Evolutionary conservation across 2,888 invertebrate genomes (phyloP).

Genomic region (Chironomus tentans): DNA sequence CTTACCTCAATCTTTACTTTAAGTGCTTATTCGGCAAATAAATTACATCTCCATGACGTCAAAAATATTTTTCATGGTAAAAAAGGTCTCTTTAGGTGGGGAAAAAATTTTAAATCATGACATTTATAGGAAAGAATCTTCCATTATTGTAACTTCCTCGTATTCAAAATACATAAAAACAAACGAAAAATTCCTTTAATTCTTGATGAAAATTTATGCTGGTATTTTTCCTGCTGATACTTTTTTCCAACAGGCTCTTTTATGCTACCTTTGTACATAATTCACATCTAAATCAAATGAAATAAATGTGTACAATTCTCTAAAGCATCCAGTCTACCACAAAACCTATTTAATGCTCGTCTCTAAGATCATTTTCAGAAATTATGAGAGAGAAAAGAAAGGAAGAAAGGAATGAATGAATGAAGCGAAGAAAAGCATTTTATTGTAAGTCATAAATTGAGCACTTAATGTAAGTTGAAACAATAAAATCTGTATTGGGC

Average conservation of each 20-base stretch:
- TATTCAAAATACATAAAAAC: no score
- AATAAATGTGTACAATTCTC: background rate
- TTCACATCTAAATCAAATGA: no score
- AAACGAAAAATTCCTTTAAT: background rate
- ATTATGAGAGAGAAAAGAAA: background rate
- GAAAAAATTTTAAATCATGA: no score
- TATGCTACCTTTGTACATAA: background rate
- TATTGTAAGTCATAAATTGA: conserved; percentile 18
- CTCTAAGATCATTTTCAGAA: background rate
- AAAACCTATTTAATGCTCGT: background rate
- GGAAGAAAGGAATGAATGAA: background rate
- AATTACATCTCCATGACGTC: no score
- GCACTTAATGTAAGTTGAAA: conserved; percentile 20
- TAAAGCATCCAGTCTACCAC: background rate
- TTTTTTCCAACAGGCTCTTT: background rate
- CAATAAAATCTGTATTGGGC: conserved; percentile 8
- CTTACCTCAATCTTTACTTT: no score
- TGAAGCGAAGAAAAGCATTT: conserved; percentile 14
- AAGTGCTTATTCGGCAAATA: no score
- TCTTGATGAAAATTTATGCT: background rate
- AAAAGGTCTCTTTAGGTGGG: no score
- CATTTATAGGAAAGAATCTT: no score
- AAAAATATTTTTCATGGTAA: no score
- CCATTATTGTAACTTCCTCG: no score
- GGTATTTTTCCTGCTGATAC: background rate